Evolutionary conservation across 2,113 vertebrate species (phyloP), one percentile per base, ranked within the genome.

Genomic region (Muntiacus muntjak): DNA sequence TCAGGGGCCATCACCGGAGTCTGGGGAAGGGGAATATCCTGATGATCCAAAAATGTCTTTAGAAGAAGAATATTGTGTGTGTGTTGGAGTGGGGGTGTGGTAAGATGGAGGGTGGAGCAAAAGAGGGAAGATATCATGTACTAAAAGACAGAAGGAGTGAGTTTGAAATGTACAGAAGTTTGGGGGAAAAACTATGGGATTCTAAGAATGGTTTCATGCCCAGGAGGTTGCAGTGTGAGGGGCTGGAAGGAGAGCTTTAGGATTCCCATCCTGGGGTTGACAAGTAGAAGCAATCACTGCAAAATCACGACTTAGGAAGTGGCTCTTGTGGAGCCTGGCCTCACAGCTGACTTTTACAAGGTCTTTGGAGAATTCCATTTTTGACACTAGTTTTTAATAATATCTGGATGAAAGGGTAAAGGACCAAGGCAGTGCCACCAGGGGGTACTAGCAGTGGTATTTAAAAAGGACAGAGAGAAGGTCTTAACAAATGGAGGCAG

Each of bases 321-420:
- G n/a, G 40, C 19, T 94, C 45, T 57, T 85, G 26, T 21, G 2
- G 36, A 91, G 71, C 78, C 28, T 0, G 2, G 82, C 55, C 82
- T 94, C 90, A 81, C 78, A 87, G 76, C 91, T 97, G 97, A 97
- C 96, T 98, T 98, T 98, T 98, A 97, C 40, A 64, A 81, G 30
- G 95, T 81, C 97, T 95, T 97, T 15, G 79, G 97, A 98, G 97
- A 97, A 96, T 98, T 97, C 52, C 95, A 84, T 95, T 95, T 96
- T 87, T 98, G 98, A 97, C 97, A 98, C 89, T 89, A 79, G 96
- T 97, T 97, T 98, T 98, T 98, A 98, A 97, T 97, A 97, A 98
- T 98, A 98, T 98, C 97, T 97, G 96, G 78, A 97, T 92, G 83
- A 98, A 98, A 98, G 95, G 96, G 97, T 97, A 97, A 98, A 97